Conservation (phyloP, 2,113 vertebrate species). For the Syngnathus floridae region DNA sequence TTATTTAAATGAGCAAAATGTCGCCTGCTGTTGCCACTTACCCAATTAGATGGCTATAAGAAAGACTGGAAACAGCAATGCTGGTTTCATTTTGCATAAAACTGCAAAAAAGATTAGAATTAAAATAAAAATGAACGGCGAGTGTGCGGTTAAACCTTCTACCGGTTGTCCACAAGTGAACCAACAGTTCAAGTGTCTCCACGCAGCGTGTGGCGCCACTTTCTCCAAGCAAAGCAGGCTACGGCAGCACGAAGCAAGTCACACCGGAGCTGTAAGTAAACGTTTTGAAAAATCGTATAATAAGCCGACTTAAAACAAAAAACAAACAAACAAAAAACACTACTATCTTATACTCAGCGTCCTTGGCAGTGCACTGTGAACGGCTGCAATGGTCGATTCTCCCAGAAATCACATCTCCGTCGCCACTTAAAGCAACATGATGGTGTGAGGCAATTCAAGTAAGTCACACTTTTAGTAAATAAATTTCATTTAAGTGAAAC, state of each 20-base stretch:
- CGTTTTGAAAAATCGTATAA: not conserved
- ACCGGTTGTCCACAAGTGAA: not conserved
- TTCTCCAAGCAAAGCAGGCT: slow-evolving; percentile 61
- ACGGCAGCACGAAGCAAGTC: slow-evolving; percentile 62
- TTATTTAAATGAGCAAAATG: not conserved
- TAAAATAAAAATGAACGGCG: slow-evolving; percentile 33
- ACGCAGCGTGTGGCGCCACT: slow-evolving; percentile 54
- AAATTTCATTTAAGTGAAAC: too few relatives aligned
- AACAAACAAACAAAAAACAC: not conserved
- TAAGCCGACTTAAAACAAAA: not conserved
- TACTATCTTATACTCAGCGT: slow-evolving; percentile 38
- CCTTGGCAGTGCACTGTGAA: slow-evolving; percentile 48
- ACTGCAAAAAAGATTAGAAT: not conserved
- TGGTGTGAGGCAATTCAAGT: slow-evolving; percentile 57
- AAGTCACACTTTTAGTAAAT: not conserved
- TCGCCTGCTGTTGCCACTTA: slow-evolving; percentile 24
- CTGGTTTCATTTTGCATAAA: not conserved
- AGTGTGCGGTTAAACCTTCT: not conserved
- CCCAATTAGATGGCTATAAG: slow-evolving; percentile 37
- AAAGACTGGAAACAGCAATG: not conserved
- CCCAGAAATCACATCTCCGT: slow-evolving; percentile 54
- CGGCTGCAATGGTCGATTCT: slow-evolving; percentile 61
- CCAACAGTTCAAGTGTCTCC: slow-evolving; percentile 52
- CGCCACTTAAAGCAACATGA: slow-evolving; percentile 59
- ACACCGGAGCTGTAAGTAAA: slow-evolving; percentile 62